These are phyloP conservation scores for Mormoops blainvillei DNA, from an alignment of 2,113 vertebrate species.

Conservation along the genomic window DNA sequence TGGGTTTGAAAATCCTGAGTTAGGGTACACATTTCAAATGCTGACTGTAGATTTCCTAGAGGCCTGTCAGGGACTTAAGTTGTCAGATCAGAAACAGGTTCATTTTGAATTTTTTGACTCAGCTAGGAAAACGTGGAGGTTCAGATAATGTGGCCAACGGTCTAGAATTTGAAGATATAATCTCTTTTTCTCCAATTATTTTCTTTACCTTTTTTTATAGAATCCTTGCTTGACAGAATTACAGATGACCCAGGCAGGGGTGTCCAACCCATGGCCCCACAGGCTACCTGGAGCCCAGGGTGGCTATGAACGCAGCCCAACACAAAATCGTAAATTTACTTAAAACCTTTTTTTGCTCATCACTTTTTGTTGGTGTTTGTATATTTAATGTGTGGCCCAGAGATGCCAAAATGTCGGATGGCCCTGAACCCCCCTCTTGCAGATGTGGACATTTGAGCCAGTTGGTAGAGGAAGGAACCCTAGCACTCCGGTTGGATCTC, in stretches of 20 bases:
- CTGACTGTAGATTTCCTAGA: background rate
- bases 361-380: too few species aligned
- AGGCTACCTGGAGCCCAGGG: too few species aligned
- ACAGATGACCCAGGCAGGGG: background rate
- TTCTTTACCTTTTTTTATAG: background rate
- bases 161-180: background rate
- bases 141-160: background rate
- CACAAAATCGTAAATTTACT: too few species aligned
- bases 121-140: background rate
- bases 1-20: background rate
- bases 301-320: too few species aligned
- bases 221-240: background rate
- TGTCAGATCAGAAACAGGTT: background rate
- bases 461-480: background rate
- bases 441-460: background rate
- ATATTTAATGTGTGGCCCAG: too few species aligned
- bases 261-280: background rate
- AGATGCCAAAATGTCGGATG: too few species aligned
- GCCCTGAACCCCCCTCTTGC: background rate
- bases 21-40: background rate
- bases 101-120: background rate
- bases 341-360: too few species aligned
- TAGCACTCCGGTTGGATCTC: background rate
- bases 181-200: background rate
- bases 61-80: background rate